Evolutionary conservation across 2,113 vertebrate genomes (phyloP), one percentile per base, ranked within the genome.

Genomic region (Syrrhaptes paradoxus): DNA sequence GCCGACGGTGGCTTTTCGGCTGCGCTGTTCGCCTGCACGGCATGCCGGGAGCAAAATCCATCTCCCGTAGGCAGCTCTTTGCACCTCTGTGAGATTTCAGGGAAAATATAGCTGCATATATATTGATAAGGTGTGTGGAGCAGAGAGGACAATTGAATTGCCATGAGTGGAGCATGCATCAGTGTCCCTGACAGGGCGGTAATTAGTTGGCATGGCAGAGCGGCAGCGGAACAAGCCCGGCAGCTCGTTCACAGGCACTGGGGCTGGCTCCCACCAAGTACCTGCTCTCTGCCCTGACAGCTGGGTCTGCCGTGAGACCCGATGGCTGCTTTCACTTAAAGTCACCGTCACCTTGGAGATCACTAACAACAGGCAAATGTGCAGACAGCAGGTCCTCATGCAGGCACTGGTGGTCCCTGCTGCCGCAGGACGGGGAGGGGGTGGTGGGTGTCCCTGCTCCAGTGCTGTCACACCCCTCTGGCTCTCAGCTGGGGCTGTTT

Each of bases 121-220:
- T 78, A 90, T 95, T 86, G 85, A 88, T 92, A 95, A 88, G 93
- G 36, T 6, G 4, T 41, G 43, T 3, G 3, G 93, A 95, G 89
- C 75, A 70, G 81, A 84, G 87, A 86, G 92, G 90, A 88, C 93
- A 88, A 78, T 93, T 93, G 95, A 93, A 94, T 84, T 88, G 92
- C 95, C 4, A 2, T 77, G 89, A 88, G 83, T 87, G 80, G 80
- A 81, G 83, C 94, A 90, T 96, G 95, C 95, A 95, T 97, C 96
- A 96, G 95, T 85, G 96, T 95, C 80, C 93, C 95, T 97, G 96
- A 88, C 95, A 96, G 74, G 80, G 25, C 12, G 0, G 84, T 95
- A 95, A 94, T 96, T 90, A 93, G 92, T 88, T 93, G 92, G 90
- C 92, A 87, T 74, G 90, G 92, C 70, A 84, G 79, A 90, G 78